Base-by-base conservation (phyloP, 2,888 invertebrate species). In the Adela reaumurella region DNA sequence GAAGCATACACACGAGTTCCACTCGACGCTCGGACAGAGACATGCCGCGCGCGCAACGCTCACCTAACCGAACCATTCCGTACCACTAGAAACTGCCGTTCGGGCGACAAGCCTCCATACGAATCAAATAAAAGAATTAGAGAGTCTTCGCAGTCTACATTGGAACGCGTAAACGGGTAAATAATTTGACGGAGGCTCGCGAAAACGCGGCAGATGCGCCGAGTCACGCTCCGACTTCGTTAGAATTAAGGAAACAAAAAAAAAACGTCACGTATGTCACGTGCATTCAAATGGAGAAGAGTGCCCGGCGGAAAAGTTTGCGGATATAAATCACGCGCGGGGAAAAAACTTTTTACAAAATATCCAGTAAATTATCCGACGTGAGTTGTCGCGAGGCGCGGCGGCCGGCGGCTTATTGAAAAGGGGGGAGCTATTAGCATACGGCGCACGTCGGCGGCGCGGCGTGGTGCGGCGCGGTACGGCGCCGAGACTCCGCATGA, bases 1-100 rank as follows among this genome's bases (percentile, higher is more conserved):
- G 79, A 87, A 87, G 86, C 81, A 83, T 79, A 83, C 81, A 83
- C 81, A 82, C 70, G 71, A 72, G 79, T 83, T 79, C 83, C 81
- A 81, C 79, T 70, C 80, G 70, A 70, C 68, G 73, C 70, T 68
- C 67, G 63, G 62, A 66, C 65, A 67, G 64, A n/a, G n/a, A 67
- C 62, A 65, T 65, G 66, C 58, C 60, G 58, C 63, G 57, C 68
- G 64, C 68, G 66, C 62, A 67, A 68, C 64, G 68, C 65, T 63
- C 70, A 69, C 67, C 71, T 76, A 74, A 77, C 77, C 76, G 78
- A 77, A 77, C 77, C 77, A 74, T 69, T 69, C 61, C 24, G 24
- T 5, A n/a, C n/a, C n/a, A n/a, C n/a, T n/a, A n/a, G n/a, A n/a
- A n/a, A n/a, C n/a, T n/a, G n/a, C n/a, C n/a, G n/a, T n/a, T n/a